Conservation (phyloP, 2,113 vertebrate species). For the Prochilodus magdalenae region DNA sequence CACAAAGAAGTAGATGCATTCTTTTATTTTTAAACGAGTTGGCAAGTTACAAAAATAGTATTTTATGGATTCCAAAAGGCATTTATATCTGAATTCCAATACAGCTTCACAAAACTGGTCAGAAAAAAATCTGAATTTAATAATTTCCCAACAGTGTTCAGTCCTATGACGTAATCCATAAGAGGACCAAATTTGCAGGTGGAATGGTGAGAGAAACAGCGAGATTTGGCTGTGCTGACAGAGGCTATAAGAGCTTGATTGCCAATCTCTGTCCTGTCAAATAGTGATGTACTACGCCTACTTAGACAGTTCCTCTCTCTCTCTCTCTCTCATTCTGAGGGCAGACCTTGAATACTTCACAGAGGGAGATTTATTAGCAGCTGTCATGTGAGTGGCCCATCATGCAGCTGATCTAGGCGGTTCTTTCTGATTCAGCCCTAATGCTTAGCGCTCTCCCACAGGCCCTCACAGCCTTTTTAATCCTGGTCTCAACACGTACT, state of each 20-base stretch:
- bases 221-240: background rate
- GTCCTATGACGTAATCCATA: no score
- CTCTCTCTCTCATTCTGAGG: background rate
- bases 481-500: conserved; percentile 38
- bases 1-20: no score
- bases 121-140: no score
- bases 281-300: conserved; percentile 21
- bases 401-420: conserved; percentile 29
- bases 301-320: background rate
- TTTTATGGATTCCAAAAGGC: no score
- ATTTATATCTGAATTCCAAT: no score
- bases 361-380: conserved; percentile 48
- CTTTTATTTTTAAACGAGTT: no score
- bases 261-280: conserved; percentile 35
- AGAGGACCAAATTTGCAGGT: no score
- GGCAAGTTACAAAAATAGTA: no score
- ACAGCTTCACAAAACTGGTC: no score
- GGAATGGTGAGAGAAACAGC: background rate
- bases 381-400: conserved; percentile 37
- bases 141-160: no score
- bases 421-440: conserved; percentile 42
- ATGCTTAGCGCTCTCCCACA: conserved; percentile 34
- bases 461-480: conserved; percentile 25
- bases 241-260: conserved; percentile 17
- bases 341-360: conserved; percentile 47